Evolutionary conservation across 2,797 vertebrate species (phyloP).

Genomic region (Schizopygopsis malacanthus): DNA sequence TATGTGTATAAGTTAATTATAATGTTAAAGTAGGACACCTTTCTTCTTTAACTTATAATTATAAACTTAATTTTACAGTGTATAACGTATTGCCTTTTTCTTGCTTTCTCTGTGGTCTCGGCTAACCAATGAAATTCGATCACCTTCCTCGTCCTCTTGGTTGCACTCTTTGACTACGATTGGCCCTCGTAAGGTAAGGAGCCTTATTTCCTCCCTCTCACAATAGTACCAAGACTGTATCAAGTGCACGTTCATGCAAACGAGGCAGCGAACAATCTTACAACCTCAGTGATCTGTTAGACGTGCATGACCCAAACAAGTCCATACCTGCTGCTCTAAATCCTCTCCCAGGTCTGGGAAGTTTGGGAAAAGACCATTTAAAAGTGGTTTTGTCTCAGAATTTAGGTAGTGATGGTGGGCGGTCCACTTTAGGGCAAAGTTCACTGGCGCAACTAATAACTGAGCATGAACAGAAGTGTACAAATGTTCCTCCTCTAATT

Average conservation of each 20-base stretch:
- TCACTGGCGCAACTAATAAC: conserved; percentile 77
- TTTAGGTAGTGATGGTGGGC: background rate
- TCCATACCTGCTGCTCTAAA: conserved; percentile 47
- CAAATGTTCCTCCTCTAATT: conserved; percentile 14
- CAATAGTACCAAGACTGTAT: conserved; percentile 66
- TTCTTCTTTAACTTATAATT: background rate
- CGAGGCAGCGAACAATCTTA: conserved; percentile 26
- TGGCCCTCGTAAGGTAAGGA: conserved; percentile 99
- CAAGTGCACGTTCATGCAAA: conserved; percentile 61
- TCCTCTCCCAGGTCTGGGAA: conserved; percentile 21
- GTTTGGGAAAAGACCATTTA: background rate
- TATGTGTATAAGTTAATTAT: background rate
- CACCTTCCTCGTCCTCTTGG: conserved; percentile 1
- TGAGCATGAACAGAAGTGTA: conserved; percentile 66
- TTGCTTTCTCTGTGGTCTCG: conserved; percentile 57
- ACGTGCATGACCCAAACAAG: conserved; percentile 59
- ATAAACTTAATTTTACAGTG: conserved; percentile 22
- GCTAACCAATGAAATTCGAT: conserved; percentile 44
- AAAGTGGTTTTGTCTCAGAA: conserved; percentile 16
- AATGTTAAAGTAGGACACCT: too few relatives aligned
- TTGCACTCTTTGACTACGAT: conserved; percentile 77
- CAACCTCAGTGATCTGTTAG: conserved; percentile 70
- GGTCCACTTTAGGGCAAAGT: conserved; percentile 3
- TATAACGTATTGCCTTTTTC: conserved; percentile 93
- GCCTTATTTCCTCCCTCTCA: conserved; percentile 85